A percentile compares a stretch with the other conserved stretches of the same genome.
Evolutionary conservation across 2,888 invertebrate species (phyloP).

Genomic region (Melanostoma mellinum): DNA sequence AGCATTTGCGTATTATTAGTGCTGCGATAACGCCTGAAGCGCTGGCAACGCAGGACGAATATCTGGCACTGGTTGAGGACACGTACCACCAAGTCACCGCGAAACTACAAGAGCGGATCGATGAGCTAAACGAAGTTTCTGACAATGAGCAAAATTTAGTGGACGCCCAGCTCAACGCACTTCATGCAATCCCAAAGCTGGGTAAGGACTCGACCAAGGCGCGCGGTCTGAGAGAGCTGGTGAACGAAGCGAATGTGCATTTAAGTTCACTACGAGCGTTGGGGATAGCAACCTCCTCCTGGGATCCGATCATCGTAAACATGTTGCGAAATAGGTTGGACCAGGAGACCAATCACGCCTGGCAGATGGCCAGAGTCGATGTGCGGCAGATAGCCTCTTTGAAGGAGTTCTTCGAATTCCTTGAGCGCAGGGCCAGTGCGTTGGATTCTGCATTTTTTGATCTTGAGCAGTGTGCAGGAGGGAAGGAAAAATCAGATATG

Average conservation of each 20-base stretch:
- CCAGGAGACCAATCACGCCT: constrained; percentile 24
- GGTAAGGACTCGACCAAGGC: neutral
- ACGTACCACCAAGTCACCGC: no score
- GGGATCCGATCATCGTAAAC: constrained; percentile 16
- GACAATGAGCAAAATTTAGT: neutral
- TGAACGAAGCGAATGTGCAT: constrained; percentile 17
- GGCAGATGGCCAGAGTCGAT: constrained; percentile 18
- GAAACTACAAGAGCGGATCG: no score
- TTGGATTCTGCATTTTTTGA: constrained; percentile 18
- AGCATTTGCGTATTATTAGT: no score
- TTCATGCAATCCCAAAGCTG: neutral
- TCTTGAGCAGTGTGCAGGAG: no score
- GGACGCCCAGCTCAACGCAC: constrained; percentile 18
- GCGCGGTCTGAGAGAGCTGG: neutral
- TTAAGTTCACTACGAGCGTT: constrained; percentile 7
- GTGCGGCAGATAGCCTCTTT: constrained; percentile 10
- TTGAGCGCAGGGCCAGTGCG: constrained; percentile 1
- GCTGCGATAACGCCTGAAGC: no score
- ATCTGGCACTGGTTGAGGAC: no score
- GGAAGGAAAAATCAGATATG: no score
- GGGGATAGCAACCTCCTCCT: neutral
- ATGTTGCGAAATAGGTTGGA: constrained; percentile 21
- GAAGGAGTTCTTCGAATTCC: constrained; percentile 1
- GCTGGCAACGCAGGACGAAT: no score
- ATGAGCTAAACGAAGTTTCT: constrained; percentile 18